Base-by-base conservation (phyloP, 2,113 vertebrate genomes). In the Corvus hawaiiensis region DNA sequence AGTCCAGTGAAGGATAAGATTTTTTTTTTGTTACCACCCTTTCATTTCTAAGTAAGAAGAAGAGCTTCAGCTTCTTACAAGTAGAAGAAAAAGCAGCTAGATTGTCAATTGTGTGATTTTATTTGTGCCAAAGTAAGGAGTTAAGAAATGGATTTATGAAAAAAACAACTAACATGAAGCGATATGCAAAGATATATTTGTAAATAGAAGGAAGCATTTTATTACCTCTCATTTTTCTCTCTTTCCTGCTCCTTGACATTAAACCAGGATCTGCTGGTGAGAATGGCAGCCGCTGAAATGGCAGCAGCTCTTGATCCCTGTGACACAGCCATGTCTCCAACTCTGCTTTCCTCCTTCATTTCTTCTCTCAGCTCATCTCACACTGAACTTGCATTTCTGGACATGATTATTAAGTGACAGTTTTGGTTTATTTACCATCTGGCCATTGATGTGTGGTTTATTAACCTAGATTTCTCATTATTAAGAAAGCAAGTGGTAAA, bases 211-310 rank as follows among this genome's bases (percentile, higher is more conserved):
- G 56, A 27, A 61, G 52, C 13, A 18, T 90, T 72, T 43, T 49
- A 37, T 81, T 94, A 30, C 59, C 71, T 96, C 26, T 48, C 28
- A 32, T 86, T 96, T 84, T 75, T 86, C 94, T 94, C 92, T 82
- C 92, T 89, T 76, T 82, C 76, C 89, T 94, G 51, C 93, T 94
- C 33, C 87, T 76, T 89, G 94, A 90, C 87, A 69, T 79, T 77
- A 85, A 94, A 87, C 48, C 94, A 71, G 91, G 96, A 89, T 71
- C 69, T 44, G 78, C 92, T 75, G 78, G 72, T 86, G 89, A 51
- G 59, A 56, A 24, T 2, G 37, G 22, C 30, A 58, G 54, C 41
- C 21, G 41, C 64, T 56, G 87, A 76, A 86, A 59, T 21, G 21
- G 24, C 48, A 48, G 68, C 4, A 10, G 37, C 72, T 54, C 54